Percentiles rank a stretch among this genome's conserved stretches.
Evolutionary conservation across 2,888 invertebrate genomes (phyloP).

Genomic region (Reticulitermes lucifugus): DNA sequence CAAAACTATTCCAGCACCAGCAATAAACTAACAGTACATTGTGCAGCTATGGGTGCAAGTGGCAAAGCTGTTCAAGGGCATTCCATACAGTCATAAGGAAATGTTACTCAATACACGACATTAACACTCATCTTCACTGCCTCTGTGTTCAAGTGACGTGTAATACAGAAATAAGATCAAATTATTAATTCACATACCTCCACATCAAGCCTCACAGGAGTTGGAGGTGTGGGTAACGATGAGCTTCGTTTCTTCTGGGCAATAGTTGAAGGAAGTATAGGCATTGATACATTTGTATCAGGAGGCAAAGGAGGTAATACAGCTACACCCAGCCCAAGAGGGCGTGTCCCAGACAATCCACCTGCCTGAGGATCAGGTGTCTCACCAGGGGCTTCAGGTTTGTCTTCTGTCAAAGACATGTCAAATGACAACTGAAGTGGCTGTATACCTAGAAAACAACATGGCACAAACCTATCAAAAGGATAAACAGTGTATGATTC

Average conservation of each 20-base stretch:
- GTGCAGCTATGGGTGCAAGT: background rate
- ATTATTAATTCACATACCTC: conserved; percentile 64
- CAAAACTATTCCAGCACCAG: conserved; percentile 40
- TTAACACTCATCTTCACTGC: too few relatives aligned
- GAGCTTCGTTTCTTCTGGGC: conserved; percentile 64
- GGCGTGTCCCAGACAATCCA: conserved; percentile 84
- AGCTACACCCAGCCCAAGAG: conserved; percentile 76
- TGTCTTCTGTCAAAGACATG: conserved; percentile 67
- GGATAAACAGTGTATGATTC: conserved; percentile 38
- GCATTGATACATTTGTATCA: conserved; percentile 62
- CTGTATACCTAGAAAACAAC: conserved; percentile 62
- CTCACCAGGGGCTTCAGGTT: conserved; percentile 78
- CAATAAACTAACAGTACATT: background rate
- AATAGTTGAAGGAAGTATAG: conserved; percentile 65
- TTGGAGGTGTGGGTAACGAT: conserved; percentile 69
- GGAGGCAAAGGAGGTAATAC: conserved; percentile 67
- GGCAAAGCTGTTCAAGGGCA: background rate
- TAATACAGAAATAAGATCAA: too few relatives aligned
- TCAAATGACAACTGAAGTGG: conserved; percentile 69
- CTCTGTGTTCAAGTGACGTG: too few relatives aligned
- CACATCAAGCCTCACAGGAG: conserved; percentile 69
- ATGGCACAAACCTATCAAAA: background rate
- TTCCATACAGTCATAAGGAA: background rate
- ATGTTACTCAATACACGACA: background rate
- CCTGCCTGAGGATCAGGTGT: conserved; percentile 79